These are phyloP conservation scores for Biston stratarius DNA, from an alignment of 2,888 invertebrate genomes.

Conservation along the genomic window DNA sequence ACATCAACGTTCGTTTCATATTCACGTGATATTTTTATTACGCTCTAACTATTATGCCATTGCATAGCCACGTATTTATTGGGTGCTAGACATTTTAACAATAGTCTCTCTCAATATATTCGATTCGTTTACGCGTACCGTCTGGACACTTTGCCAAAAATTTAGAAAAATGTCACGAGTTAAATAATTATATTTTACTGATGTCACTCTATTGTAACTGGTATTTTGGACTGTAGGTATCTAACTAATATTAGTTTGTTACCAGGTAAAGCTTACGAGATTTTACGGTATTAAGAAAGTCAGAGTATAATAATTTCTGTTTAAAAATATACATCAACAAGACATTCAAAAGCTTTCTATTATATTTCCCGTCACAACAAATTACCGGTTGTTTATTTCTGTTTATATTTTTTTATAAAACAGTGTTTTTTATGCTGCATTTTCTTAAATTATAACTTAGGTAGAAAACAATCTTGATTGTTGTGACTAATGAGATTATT, in stretches of 20 bases:
- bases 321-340: background rate
- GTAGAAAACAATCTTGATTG: background rate
- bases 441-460: slow-evolving; percentile 8
- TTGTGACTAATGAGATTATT: background rate
- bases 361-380: slow-evolving; percentile 17
- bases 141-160: slow-evolving; percentile 65
- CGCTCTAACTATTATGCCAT: slow-evolving; percentile 13
- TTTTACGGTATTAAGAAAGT: background rate
- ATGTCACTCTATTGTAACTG: slow-evolving; percentile 40
- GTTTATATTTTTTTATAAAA: slow-evolving; percentile 13
- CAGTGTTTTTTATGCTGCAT: background rate
- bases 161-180: slow-evolving; percentile 50
- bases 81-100: slow-evolving; percentile 23
- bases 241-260: slow-evolving; percentile 24
- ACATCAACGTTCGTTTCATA: background rate
- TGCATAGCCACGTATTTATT: slow-evolving; percentile 1
- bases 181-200: slow-evolving; percentile 44
- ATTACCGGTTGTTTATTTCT: slow-evolving; percentile 18
- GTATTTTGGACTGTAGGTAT: slow-evolving; percentile 6
- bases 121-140: slow-evolving; percentile 54
- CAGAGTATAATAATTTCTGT: background rate
- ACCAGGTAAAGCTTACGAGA: slow-evolving; percentile 3
- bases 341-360: slow-evolving; percentile 11
- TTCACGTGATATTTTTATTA: slow-evolving; percentile 20
- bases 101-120: slow-evolving; percentile 26